These are phyloP conservation scores for Hippocampus comes DNA, from an alignment of 2,113 vertebrate species.

Conservation along the genomic window DNA sequence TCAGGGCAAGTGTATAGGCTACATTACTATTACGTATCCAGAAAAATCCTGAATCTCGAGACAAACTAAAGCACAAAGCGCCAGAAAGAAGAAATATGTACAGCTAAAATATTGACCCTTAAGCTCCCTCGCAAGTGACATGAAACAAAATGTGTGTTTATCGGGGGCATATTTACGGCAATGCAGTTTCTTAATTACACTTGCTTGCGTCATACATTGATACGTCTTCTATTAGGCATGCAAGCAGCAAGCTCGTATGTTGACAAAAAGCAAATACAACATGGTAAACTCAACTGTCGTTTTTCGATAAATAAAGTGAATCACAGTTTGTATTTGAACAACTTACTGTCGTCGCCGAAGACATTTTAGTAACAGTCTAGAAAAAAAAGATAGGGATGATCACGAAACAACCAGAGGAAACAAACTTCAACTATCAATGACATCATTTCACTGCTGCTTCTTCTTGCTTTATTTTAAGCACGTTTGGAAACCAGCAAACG, in stretches of 20 bases:
- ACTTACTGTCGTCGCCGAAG: slow-evolving; percentile 51
- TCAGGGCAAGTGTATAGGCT: no score
- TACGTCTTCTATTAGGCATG: not conserved
- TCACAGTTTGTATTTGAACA: not conserved
- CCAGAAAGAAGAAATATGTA: no score
- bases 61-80: no score
- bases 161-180: not conserved
- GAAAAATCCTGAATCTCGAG: no score
- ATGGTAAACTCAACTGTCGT: not conserved
- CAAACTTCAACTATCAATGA: not conserved
- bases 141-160: not conserved
- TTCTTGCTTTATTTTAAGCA: not conserved
- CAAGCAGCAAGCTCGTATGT: not conserved
- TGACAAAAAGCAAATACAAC: not conserved
- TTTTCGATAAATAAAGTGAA: not conserved
- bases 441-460: not conserved
- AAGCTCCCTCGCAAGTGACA: no score
- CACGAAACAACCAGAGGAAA: not conserved
- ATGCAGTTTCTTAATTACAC: not conserved
- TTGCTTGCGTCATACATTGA: not conserved
- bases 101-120: no score
- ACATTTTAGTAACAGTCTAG: slow-evolving; percentile 35
- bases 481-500: not conserved
- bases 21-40: no score
- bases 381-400: not conserved